Base-by-base conservation (phyloP, 2,888 invertebrate genomes). In the Poecilobothrus nobilitatus region DNA sequence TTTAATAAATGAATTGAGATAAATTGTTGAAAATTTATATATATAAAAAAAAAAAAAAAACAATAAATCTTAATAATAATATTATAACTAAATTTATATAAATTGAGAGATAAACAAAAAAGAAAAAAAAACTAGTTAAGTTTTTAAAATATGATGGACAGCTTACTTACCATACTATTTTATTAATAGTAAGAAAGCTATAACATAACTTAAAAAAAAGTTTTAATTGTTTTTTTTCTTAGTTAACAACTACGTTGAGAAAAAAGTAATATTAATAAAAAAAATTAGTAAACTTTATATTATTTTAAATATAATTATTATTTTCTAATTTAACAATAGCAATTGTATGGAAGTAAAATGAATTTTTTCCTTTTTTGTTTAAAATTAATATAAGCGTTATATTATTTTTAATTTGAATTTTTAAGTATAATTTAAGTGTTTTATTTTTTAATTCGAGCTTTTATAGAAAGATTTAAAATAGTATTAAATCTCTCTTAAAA, bases 391-490 rank as follows among this genome's bases (percentile, higher is more conserved):
- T 53, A 53, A 53, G 53, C 53, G 53, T 53, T 53, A 53, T 18
- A 27, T 27, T 53, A 18, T 53, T 53, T 53, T 15, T 37, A 37
- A 37, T 7, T 37, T 10, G 12, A 37, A 37, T 37, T 53, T 44
- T 53, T 53, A 53, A 53, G 53, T 53, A 53, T 53, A 53, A 12
- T 53, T 53, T 53, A 53, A 53, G 53, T 53, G 18, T n/a, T n/a
- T n/a, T 53, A n/a, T 53, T 53, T 27, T 27, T 9, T 18, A 18
- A 53, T 53, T 53, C 53, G 53, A 53, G 53, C 37, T 37, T 37
- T 8, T 7, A 37, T 37, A 37, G 27, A 27, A 27, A 37, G 37
- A 37, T 37, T 37, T 37, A 37, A 37, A 37, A 37, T 8, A 10
- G 8, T 2, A 37, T 37, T 37, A 10, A 12, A 37, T 37, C 37